Percentiles rank a stretch among this genome's conserved stretches.
Conservation (phyloP, 1,140 invertebrate genomes). For the Chironomus striatipennis region DNA sequence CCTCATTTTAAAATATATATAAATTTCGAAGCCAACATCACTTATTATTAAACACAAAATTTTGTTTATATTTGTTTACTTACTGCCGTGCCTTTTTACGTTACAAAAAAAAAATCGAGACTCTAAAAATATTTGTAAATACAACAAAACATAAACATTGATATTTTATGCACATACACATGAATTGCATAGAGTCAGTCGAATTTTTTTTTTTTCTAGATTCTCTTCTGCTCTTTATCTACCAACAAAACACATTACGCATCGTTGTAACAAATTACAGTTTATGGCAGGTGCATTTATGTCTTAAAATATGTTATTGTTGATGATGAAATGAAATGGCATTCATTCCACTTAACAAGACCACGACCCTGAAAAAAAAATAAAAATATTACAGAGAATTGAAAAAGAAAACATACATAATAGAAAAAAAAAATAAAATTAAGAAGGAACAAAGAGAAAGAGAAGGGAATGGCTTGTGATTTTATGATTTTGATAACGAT, state of each 20-base stretch:
- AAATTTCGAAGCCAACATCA: too few relatives aligned
- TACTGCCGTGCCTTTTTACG: too few relatives aligned
- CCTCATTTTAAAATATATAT: too few relatives aligned
- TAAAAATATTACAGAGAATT: not conserved
- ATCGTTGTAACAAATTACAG: not conserved
- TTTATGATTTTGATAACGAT: slow-evolving; percentile 9
- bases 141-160: not conserved
- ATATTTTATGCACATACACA: too few relatives aligned
- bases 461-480: slow-evolving; percentile 1
- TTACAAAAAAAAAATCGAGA: too few relatives aligned
- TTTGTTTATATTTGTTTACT: too few relatives aligned
- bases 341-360: slow-evolving; percentile 19
- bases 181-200: too few relatives aligned
- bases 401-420: not conserved
- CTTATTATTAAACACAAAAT: too few relatives aligned
- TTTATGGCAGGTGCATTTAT: slow-evolving; percentile 20
- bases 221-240: not conserved
- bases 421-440: not conserved
- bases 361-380: not conserved
- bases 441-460: not conserved
- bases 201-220: too few relatives aligned
- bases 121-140: not conserved
- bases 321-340: slow-evolving; percentile 16
- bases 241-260: not conserved
- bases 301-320: not conserved